Percentiles rank a stretch among this genome's conserved stretches.
Evolutionary conservation across 2,797 vertebrate genomes (phyloP).

Genomic region (Galagoides demidoff): DNA sequence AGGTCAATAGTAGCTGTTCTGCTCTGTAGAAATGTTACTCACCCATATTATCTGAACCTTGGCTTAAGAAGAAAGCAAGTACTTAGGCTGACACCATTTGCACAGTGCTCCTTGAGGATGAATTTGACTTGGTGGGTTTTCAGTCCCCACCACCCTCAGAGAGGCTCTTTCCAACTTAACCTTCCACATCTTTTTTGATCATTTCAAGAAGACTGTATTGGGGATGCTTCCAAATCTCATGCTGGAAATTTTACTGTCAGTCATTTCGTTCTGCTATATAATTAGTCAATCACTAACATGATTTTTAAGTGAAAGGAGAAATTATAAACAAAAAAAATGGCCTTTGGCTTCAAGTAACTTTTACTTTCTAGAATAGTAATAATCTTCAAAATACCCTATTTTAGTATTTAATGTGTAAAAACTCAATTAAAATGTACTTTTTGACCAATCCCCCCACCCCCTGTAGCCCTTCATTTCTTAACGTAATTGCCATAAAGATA

Average conservation of each 20-base stretch:
- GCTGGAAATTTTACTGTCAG: neutral
- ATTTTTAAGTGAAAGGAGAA: neutral
- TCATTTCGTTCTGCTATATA: neutral
- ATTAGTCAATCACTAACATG: neutral
- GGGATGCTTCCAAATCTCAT: neutral
- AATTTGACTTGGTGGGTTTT: neutral
- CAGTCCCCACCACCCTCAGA: accelerated
- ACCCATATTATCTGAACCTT: neutral
- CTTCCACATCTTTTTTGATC: neutral
- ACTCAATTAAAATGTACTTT: neutral
- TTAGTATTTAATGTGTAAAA: neutral
- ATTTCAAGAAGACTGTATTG: neutral
- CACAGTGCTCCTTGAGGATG: neutral
- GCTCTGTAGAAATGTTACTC: neutral
- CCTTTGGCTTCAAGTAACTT: neutral
- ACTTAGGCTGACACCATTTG: neutral
- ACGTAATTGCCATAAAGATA: neutral
- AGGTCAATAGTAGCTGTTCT: neutral
- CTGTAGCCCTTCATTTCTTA: neutral
- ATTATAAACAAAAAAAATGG: neutral
- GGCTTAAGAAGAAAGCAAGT: neutral
- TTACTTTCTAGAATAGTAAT: neutral
- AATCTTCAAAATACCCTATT: neutral
- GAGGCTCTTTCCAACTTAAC: neutral
- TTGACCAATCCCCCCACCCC: neutral